Evolutionary conservation across 2,888 invertebrate species (phyloP).

Genomic region (Monoplex corrugatus): DNA sequence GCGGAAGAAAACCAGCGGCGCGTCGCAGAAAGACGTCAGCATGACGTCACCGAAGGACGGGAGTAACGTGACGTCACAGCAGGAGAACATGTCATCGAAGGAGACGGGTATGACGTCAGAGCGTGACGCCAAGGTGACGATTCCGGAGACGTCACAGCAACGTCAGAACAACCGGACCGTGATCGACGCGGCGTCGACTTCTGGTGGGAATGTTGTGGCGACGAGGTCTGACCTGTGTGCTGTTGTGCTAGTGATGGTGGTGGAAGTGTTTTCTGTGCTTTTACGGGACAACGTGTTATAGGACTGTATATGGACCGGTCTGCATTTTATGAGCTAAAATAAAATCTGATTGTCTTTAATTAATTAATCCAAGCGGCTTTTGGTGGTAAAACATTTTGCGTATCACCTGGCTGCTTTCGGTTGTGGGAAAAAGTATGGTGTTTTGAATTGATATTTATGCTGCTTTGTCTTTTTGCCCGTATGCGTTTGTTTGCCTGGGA

Average conservation of each 20-base stretch:
- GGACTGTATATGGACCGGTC: too few species aligned
- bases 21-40: neutral
- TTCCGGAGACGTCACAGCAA: conserved; percentile 21
- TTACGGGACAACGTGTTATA: neutral
- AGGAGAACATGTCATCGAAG: neutral
- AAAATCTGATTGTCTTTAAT: too few species aligned
- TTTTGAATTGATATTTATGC: too few species aligned
- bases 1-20: neutral
- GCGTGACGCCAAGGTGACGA: neutral
- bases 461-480: too few species aligned
- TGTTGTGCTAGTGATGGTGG: neutral
- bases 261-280: neutral
- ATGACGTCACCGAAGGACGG: neutral
- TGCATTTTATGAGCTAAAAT: too few species aligned
- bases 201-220: neutral
- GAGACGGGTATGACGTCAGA: conserved; percentile 8
- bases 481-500: too few species aligned
- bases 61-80: neutral
- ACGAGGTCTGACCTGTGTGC: neutral
- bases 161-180: neutral
- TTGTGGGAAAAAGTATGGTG: too few species aligned
- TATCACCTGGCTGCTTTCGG: too few species aligned
- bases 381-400: too few species aligned
- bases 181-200: neutral
- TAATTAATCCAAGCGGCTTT: too few species aligned